Evolutionary conservation across 2,797 vertebrate species (phyloP).

Genomic region (Xiphophorus birchmanni): DNA sequence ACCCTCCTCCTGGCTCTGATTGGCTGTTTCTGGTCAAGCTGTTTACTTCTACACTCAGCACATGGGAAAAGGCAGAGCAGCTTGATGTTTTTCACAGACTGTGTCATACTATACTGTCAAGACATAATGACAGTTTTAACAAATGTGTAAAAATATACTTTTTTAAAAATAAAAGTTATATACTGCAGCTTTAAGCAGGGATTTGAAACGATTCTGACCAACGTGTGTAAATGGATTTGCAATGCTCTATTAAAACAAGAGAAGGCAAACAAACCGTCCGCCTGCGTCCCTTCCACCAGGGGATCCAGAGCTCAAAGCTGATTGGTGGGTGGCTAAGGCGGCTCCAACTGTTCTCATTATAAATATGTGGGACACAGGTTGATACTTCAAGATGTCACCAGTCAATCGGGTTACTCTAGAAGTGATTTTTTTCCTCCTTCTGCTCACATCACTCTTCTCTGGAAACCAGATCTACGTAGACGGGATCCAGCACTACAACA

Average conservation of each 20-base stretch:
- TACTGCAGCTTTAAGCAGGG: neutral
- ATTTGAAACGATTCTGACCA: conserved; percentile 26
- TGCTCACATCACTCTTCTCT: conserved; percentile 28
- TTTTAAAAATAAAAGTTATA: too few species aligned
- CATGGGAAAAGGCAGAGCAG: too few species aligned
- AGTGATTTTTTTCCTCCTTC: neutral
- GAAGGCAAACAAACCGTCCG: conserved; percentile 3
- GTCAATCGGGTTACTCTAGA: neutral
- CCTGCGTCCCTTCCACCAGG: neutral
- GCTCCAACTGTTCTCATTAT: conserved; percentile 20
- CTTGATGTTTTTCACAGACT: too few species aligned
- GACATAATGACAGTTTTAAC: too few species aligned
- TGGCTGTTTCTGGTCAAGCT: too few species aligned
- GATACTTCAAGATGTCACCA: conserved; percentile 4
- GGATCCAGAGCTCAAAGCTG: conserved; percentile 1
- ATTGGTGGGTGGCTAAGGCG: conserved; percentile 25
- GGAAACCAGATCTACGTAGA: conserved; percentile 35
- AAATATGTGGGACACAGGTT: conserved; percentile 26
- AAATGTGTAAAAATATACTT: too few species aligned
- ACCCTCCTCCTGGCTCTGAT: too few species aligned
- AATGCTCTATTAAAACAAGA: conserved; percentile 15
- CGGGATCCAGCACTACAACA: conserved; percentile 39
- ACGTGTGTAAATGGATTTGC: conserved; percentile 39
- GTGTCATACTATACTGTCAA: too few species aligned
- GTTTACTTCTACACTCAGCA: too few species aligned